Conservation (phyloP, 2,888 invertebrate species). For the Hyppa rectilinea region DNA sequence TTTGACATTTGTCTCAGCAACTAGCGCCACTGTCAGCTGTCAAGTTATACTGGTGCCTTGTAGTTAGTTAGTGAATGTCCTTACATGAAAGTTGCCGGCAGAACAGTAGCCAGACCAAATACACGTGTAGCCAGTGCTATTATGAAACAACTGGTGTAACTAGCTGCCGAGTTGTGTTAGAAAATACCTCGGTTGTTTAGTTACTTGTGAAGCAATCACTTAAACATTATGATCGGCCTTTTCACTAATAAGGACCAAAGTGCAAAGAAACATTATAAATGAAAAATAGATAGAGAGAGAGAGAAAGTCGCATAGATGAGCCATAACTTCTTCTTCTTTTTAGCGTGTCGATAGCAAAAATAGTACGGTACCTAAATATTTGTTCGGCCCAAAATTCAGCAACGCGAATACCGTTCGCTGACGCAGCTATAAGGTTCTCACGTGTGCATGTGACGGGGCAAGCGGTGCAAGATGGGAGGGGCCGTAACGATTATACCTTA, state of each 20-base stretch:
- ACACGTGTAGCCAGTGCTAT: constrained; percentile 15
- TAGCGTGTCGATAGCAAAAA: no score
- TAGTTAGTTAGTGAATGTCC: neutral
- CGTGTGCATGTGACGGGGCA: no score
- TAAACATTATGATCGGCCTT: neutral
- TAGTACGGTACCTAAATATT: no score
- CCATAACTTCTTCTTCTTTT: no score
- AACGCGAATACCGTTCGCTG: no score
- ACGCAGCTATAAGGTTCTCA: no score
- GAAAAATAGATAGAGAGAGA: no score
- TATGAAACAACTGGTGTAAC: constrained; percentile 40
- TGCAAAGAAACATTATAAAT: neutral
- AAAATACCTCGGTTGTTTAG: neutral
- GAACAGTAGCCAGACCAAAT: constrained; percentile 6
- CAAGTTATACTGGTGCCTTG: neutral
- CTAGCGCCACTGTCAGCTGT: neutral
- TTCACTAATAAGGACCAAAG: neutral
- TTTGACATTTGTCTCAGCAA: constrained; percentile 3
- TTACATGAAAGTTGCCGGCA: constrained; percentile 18
- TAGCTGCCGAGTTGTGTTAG: neutral
- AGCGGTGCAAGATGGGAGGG: no score
- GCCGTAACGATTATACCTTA: no score
- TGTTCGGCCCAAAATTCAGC: no score
- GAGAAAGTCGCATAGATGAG: no score
- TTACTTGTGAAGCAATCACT: neutral